Conservation (phyloP, 1,140 invertebrate species). For the Eriosoma lanigerum region DNA sequence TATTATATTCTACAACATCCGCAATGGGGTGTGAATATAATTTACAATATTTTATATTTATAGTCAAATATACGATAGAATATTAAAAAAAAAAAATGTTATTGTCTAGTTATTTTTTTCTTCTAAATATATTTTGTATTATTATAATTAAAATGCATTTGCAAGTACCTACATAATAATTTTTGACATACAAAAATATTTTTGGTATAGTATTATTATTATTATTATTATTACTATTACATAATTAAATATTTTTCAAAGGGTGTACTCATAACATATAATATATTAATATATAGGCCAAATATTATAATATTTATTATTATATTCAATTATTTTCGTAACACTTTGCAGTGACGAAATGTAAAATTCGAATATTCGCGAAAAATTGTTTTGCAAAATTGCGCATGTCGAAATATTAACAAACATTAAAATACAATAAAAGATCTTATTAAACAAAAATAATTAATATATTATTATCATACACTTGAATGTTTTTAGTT, state of each 20-base stretch:
- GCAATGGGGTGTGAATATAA: too few relatives aligned
- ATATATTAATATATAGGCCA: background rate
- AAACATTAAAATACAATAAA: background rate
- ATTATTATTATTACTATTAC: background rate
- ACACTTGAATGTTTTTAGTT: slow-evolving; percentile 21
- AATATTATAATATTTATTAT: background rate
- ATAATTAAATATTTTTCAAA: too few relatives aligned
- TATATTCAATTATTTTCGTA: background rate
- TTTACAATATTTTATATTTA: too few relatives aligned
- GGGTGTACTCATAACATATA: background rate
- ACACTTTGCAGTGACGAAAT: background rate
- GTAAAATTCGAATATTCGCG: background rate
- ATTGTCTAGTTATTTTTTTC: too few relatives aligned
- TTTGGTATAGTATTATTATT: slow-evolving; percentile 15
- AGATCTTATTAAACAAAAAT: slow-evolving; percentile 27
- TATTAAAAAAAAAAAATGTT: too few relatives aligned
- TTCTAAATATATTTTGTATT: too few relatives aligned
- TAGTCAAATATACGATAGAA: too few relatives aligned
- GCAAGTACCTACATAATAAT: slow-evolving; percentile 5
- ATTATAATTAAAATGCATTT: background rate
- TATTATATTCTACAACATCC: too few relatives aligned
- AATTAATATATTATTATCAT: slow-evolving; percentile 26
- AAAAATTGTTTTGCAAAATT: background rate
- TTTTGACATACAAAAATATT: slow-evolving; percentile 43
- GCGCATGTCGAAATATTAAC: too few relatives aligned